phyloP scores from a whole-genome alignment of 2,888 invertebrate genomes.

The Caenorhabditis japonica region DNA sequence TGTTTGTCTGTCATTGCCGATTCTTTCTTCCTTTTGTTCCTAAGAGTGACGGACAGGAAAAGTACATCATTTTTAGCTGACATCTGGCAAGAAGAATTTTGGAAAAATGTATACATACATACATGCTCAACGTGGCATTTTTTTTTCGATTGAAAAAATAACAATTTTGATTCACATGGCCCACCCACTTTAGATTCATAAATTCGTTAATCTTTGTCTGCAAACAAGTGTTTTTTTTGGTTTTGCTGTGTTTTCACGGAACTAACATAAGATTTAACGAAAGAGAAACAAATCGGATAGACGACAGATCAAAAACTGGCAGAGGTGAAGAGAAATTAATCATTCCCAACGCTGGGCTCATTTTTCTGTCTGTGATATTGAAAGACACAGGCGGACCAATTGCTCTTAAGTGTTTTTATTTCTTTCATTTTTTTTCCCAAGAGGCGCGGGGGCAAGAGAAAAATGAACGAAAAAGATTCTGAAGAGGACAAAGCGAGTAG shows the following conservation, averaged over 20 bases:
- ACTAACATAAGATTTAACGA: neutral
- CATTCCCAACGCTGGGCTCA: neutral
- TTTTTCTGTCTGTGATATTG: conserved; percentile 13
- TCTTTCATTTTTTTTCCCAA: conserved; percentile 16
- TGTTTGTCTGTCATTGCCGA: conserved; percentile 20
- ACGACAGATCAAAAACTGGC: neutral
- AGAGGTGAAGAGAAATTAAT: conserved; percentile 17
- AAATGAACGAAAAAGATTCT: conserved; percentile 13
- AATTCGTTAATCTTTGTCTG: no score
- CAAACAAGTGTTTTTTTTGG: no score
- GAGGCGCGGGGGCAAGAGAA: conserved; percentile 12
- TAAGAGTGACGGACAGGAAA: conserved; percentile 6
- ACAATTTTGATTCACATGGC: no score
- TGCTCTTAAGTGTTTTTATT: conserved; percentile 35
- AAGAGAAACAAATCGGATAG: neutral
- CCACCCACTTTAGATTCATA: no score
- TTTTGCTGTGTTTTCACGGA: no score
- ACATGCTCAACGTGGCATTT: no score
- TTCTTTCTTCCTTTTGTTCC: conserved; percentile 3
- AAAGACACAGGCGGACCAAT: conserved; percentile 35
- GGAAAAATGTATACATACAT: no score
- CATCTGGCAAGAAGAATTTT: no score
- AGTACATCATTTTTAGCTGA: no score
- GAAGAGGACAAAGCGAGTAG: conserved; percentile 33
- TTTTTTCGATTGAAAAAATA: no score